Base-by-base conservation (phyloP, 1,140 invertebrate genomes). In the Drosophila erecta region DNA sequence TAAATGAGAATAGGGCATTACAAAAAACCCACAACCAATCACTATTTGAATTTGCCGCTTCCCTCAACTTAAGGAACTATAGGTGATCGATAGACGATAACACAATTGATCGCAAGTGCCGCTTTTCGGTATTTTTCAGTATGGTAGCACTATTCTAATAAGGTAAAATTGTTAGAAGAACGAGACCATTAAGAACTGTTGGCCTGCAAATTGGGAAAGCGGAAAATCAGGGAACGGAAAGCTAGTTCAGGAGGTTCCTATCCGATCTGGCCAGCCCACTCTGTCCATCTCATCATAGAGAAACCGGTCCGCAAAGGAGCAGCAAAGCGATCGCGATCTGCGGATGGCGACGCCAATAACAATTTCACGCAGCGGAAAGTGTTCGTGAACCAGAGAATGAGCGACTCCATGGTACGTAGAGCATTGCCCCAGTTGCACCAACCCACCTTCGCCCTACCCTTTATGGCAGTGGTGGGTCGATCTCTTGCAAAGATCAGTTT, bases 341-440 rank as follows among this genome's bases (percentile, higher is more conserved):
- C 27, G 3, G 67, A 71, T 0, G 75, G 84, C 5, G 77, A 81
- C n/a, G 59, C 56, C 11, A 76, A 83, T 30, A 84, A 87, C 12
- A 90, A 87, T 49, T 35, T 59, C 3, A 50, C 62, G 2, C 90
- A 91, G 35, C 66, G 54, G 0, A 91, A 91, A 55, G 62, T 90
- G 3, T 76, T 59, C 38, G 79, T 91, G 0, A 91, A 62, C 43
- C 70, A 91, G 24, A 90, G 77, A 27, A 70, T 91, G 1, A 58
- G 44, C 17, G 85, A 91, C n/a, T 44, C 62, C 1, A 91, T 12
- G 85, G 90, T 91, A 30, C 40, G 74, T 76, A 37, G 2, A 10
- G 40, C 3, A 20, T 20, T 43, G 0, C 15, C 8, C 12, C 12
- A 38, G 1, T 14, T 14, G 37, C 11, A 14, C 3, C 14, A 14